A percentile compares a stretch with the other conserved stretches of the same genome.
Conservation (phyloP, 1,140 invertebrate genomes). For the Potamilus streckersoni region DNA sequence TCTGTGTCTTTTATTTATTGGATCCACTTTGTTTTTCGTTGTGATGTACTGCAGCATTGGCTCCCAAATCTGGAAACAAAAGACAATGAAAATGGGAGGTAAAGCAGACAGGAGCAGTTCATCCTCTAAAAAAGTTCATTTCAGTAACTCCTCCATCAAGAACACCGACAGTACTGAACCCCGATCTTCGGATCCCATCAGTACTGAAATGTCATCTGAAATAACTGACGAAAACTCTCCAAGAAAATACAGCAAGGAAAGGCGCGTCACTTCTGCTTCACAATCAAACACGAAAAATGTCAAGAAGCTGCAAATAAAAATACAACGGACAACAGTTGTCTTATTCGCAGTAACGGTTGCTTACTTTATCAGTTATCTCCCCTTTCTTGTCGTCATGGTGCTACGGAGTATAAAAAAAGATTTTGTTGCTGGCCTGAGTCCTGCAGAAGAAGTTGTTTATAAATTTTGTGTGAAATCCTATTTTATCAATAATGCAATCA, state of each 20-base stretch:
- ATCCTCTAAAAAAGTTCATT: not conserved
- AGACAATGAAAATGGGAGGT: conserved; percentile 37
- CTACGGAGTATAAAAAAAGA: conserved; percentile 47
- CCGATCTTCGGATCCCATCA: conserved; percentile 45
- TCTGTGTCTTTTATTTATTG: conserved; percentile 52
- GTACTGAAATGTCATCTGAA: conserved; percentile 56
- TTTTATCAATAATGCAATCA: conserved; percentile 59
- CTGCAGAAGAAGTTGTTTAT: conserved; percentile 47
- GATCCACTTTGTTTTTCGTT: conserved; percentile 54
- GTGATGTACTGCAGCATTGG: conserved; percentile 57
- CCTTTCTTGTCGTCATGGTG: conserved; percentile 50
- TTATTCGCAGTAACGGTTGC: conserved; percentile 50
- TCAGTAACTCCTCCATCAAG: conserved; percentile 34
- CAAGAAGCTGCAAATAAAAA: conserved; percentile 41
- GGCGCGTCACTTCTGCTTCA: conserved; percentile 31
- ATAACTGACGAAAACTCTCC: conserved; percentile 28
- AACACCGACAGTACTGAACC: conserved; percentile 29
- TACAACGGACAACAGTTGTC: conserved; percentile 48
- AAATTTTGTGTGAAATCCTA: conserved; percentile 57
- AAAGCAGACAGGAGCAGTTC: conserved; percentile 27
- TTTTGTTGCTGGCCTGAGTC: conserved; percentile 45
- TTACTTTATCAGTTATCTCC: conserved; percentile 53
- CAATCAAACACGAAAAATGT: conserved; percentile 11
- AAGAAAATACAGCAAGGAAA: conserved; percentile 21
- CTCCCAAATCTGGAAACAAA: conserved; percentile 49